Evolutionary conservation across 2,113 vertebrate species (phyloP).

Genomic region (Lucifuga dentata): DNA sequence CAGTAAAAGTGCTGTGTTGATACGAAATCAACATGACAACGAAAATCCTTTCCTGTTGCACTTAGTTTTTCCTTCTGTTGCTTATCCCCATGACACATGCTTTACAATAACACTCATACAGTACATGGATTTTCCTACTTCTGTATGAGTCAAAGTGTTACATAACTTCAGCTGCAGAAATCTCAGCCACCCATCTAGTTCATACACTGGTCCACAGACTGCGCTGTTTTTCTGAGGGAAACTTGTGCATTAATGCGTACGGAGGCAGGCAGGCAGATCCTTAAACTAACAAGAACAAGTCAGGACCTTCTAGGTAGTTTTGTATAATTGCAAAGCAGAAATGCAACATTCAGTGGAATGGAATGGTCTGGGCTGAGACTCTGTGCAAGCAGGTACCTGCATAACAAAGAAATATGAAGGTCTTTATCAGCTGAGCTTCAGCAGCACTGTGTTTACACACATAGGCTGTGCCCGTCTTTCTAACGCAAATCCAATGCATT

Average conservation of each 20-base stretch:
- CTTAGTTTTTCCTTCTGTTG: not conserved
- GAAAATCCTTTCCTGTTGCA: not conserved
- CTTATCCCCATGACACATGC: not conserved
- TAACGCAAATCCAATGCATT: conserved; percentile 12
- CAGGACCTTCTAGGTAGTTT: conserved; percentile 10
- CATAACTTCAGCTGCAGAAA: conserved; percentile 20
- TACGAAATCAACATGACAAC: too few species aligned
- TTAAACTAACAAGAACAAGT: conserved; percentile 45
- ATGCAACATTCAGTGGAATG: not conserved
- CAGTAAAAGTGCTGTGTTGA: not conserved
- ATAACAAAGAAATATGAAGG: conserved; percentile 5
- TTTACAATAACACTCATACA: not conserved
- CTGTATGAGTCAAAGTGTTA: conserved; percentile 23
- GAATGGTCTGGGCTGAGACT: not conserved
- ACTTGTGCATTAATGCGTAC: too few species aligned
- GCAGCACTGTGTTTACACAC: not conserved
- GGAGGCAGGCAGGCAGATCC: not conserved
- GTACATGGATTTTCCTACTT: not conserved
- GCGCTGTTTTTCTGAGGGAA: not conserved
- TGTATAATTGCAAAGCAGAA: conserved; percentile 21
- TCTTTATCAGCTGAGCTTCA: conserved; percentile 1
- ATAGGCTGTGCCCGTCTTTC: conserved; percentile 19
- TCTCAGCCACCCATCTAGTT: not conserved
- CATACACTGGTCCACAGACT: not conserved
- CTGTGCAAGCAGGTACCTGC: conserved; percentile 52